Evolutionary conservation across 2,888 invertebrate species (phyloP).

Genomic region (Drosophila antonietae): DNA sequence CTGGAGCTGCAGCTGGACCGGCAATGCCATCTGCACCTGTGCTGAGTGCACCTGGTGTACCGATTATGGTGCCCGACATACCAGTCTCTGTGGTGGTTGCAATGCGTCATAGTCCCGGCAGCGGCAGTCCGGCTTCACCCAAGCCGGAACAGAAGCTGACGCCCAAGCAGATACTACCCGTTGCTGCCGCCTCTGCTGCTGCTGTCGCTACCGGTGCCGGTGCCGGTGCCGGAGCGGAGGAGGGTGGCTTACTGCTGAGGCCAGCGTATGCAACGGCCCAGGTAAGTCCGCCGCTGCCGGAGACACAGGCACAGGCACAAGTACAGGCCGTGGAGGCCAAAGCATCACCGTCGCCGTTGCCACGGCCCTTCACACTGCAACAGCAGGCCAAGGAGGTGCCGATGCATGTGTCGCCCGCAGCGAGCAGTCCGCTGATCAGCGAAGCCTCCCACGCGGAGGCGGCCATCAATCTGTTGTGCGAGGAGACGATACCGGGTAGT

Average conservation of each 20-base stretch:
- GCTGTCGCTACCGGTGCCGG: no score
- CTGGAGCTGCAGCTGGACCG: background rate
- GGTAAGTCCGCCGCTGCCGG: slow-evolving; percentile 16
- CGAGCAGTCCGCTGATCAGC: slow-evolving; percentile 52
- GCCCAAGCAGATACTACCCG: background rate
- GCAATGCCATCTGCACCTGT: background rate
- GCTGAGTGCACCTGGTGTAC: slow-evolving; percentile 58
- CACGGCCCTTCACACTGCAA: slow-evolving; percentile 49
- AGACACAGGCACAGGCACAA: background rate
- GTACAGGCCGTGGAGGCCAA: slow-evolving; percentile 10
- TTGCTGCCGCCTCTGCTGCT: slow-evolving; percentile 5
- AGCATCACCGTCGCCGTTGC: slow-evolving; percentile 14
- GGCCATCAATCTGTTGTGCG: slow-evolving; percentile 91
- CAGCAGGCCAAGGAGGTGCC: slow-evolving; percentile 39
- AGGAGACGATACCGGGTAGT: slow-evolving; percentile 96
- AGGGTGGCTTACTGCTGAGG: slow-evolving; percentile 27
- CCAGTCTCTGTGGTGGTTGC: slow-evolving; percentile 79
- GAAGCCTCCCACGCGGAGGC: slow-evolving; percentile 85
- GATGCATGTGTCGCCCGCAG: slow-evolving; percentile 49
- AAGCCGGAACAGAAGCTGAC: slow-evolving; percentile 21
- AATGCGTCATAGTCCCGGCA: slow-evolving; percentile 57
- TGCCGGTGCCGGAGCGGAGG: no score
- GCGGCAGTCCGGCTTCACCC: slow-evolving; percentile 44
- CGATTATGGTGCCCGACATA: slow-evolving; percentile 79
- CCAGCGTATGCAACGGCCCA: slow-evolving; percentile 12